phyloP scores from a whole-genome alignment of 2,113 vertebrate genomes.

The Heterocephalus glaber region DNA sequence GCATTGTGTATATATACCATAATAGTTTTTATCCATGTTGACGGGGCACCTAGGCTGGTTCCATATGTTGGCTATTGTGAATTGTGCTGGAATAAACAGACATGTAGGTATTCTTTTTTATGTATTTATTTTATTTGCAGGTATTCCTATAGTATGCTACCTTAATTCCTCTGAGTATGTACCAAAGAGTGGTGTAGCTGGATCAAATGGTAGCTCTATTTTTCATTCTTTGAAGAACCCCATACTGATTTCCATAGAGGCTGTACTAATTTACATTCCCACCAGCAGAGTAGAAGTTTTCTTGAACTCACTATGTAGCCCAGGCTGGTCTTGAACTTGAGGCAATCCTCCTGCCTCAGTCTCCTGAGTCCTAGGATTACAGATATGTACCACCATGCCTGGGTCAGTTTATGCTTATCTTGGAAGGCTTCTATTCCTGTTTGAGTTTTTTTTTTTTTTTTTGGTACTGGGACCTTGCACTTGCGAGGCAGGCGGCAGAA shows the following conservation, averaged over 20 bases:
- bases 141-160: not conserved
- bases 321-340: not conserved
- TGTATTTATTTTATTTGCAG: not conserved
- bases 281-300: not conserved
- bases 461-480: too few species aligned
- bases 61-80: not conserved
- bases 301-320: not conserved
- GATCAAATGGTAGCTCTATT: not conserved
- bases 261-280: too few species aligned
- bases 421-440: not conserved
- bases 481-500: too few species aligned
- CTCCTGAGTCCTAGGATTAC: too few species aligned
- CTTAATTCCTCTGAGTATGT: not conserved
- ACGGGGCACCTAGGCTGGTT: not conserved
- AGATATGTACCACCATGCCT: not conserved
- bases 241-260: too few species aligned
- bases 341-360: not conserved
- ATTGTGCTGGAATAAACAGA: not conserved
- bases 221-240: not conserved
- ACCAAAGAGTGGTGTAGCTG: not conserved
- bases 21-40: not conserved
- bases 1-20: not conserved
- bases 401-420: not conserved
- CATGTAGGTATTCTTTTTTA: not conserved
- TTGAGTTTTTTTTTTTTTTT: too few species aligned